Evolutionary conservation across 2,113 vertebrate species (phyloP), one percentile per base, ranked within the genome.

Genomic region (Sapajus apella): DNA sequence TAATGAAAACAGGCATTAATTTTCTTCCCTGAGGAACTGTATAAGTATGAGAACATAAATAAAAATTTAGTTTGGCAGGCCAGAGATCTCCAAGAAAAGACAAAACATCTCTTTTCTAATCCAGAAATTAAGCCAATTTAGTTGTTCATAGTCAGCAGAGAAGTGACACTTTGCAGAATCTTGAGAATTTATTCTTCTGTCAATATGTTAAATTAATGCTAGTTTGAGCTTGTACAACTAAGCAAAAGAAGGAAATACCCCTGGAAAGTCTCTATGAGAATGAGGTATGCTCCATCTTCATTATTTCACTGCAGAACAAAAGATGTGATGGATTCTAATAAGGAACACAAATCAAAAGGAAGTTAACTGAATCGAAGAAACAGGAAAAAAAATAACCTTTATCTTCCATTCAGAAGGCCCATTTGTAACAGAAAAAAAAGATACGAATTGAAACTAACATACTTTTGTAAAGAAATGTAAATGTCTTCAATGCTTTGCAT

Each of bases 1-100:
- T 95, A 45, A 96, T 76, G 43, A 88, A 95, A 93, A 70, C 12
- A 93, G 64, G 21, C 81, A 86, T 86, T 95, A 77, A 95, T 82
- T 92, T 87, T 96, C 80, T 83, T 95, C 50, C 45, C n/a, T 37
- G 35, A 85, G 73, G 40, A 96, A 95, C 11, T 32, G 18, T 40
- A 2, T 66, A 43, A 83, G 32, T 82, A 84, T 80, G 95, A 90
- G 4, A 83, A 90, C 88, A 72, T 92, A 58, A 72, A 89, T 56
- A 72, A 64, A 92, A 88, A 40, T 52, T 81, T 50, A 84, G 3
- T 73, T 77, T 64, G 23, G 30, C 37, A 61, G 35, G 23, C 81
- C 27, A 72, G 55, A 93, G 32, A 16, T 52, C 50, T 90, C 61
- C 21, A 85, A 92, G 83, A 68, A 91, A 89, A 92, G 40, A 77